Evolutionary conservation across 23 tunicate genomes (phyloP), one percentile per base, ranked within the genome.

Genomic region (Halocynthia aurantium): DNA sequence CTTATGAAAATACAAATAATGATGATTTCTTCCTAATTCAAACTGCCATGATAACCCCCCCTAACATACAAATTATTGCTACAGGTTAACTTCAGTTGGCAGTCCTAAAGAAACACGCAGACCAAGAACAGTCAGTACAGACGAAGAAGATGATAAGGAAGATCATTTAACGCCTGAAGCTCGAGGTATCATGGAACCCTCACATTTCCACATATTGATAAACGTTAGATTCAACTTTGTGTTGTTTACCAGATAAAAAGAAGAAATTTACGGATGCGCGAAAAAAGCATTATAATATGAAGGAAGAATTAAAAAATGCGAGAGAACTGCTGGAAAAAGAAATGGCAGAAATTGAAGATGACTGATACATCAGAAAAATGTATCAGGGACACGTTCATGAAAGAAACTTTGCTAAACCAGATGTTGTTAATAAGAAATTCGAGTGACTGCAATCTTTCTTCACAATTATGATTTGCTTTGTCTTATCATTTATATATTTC

Each of bases 211-310:
- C 64, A 60, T 60, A 17, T 15, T 15, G 4, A 60, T 60, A 2
- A 15, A 15, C 18, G 64, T 17, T 60, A 58, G 15, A 58, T 58
- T 58, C 2, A 4, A 58, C 63, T 4, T 13, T 58, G 63, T 58
- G 17, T 58, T 15, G 15, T 58, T 58, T 58, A 13, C 63, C 63
- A 58, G 90, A 90, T 63, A 72, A 72, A 52, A 80, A 81, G 57
- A 58, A 51, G 18, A 80, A 84, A 66, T 93, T 93, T 77, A 51
- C 72, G 17, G 86, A 80, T n/a, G 71, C 79, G 22, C 75, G 98
- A 17, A 87, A 83, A 62, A 87, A 87, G 22, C 98, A 93, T 80
- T 93, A 93, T 64, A 80, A 93, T 70, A 93, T 93, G 98, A 87
- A 87, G 65, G 88, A 84, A 55, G 87, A 87, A 52, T 74, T 93